These are phyloP conservation scores for Pygathrix nemaeus DNA, from an alignment of 2,113 vertebrate genomes.

Conservation along the genomic window DNA sequence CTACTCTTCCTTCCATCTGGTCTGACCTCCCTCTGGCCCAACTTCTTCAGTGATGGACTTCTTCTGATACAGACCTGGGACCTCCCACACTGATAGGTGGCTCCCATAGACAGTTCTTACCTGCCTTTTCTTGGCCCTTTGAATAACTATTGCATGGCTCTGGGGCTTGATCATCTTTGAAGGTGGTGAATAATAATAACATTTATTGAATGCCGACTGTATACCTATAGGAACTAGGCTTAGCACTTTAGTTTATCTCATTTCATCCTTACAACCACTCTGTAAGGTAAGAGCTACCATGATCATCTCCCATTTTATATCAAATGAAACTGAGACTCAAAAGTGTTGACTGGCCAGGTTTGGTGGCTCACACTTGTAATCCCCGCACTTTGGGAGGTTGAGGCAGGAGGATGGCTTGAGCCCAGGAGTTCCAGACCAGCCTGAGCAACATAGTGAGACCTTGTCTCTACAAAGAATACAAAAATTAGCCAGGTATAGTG, in stretches of 20 bases:
- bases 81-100: background rate
- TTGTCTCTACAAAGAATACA: too few species aligned
- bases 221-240: background rate
- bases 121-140: background rate
- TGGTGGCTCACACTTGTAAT: too few species aligned
- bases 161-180: background rate
- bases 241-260: background rate
- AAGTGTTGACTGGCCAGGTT: background rate
- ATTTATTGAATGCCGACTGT: background rate
- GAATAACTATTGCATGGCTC: background rate
- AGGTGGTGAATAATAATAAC: background rate
- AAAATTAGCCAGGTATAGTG: too few species aligned
- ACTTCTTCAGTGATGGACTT: background rate
- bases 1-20: background rate
- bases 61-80: background rate
- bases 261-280: background rate
- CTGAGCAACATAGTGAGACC: too few species aligned
- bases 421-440: too few species aligned
- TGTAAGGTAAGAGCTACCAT: background rate
- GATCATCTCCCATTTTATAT: background rate
- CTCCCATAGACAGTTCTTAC: background rate
- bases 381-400: too few species aligned
- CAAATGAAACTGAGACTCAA: conserved; percentile 4
- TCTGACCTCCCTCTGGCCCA: background rate
- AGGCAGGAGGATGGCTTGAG: too few species aligned